phyloP scores from a whole-genome alignment of 2,797 vertebrate genomes.

The Lagorchestes hirsutus region DNA sequence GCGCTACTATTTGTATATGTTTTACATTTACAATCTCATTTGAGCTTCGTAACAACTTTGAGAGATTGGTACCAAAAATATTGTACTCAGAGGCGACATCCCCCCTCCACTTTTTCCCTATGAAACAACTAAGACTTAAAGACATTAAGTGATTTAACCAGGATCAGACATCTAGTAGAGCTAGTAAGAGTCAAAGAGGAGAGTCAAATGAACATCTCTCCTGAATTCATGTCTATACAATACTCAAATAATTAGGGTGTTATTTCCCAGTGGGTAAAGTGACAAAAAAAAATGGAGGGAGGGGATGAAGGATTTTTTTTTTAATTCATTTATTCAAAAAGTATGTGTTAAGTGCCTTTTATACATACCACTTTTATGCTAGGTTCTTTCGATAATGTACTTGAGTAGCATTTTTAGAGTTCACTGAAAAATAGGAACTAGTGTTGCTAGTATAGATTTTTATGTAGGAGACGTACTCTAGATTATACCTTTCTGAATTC shows the following conservation, averaged over 20 bases:
- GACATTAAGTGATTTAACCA: background rate
- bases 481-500: background rate
- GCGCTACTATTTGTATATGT: background rate
- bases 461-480: background rate
- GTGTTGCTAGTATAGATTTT: slow-evolving; percentile 2
- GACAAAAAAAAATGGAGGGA: background rate
- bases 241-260: background rate
- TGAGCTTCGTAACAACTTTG: background rate
- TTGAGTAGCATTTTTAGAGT: slow-evolving; percentile 1
- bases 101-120: background rate
- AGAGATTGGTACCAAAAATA: background rate
- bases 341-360: slow-evolving; percentile 19
- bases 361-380: background rate
- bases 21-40: background rate
- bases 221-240: background rate
- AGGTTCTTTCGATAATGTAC: background rate
- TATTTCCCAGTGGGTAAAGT: background rate
- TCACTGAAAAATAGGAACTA: background rate
- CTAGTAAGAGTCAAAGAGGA: background rate
- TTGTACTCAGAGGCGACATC: background rate
- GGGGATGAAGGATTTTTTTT: background rate
- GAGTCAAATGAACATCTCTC: background rate
- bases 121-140: background rate
- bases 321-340: slow-evolving; percentile 17
- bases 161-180: background rate